Conservation (phyloP, 1,140 invertebrate species). For the Papilio helenus region DNA sequence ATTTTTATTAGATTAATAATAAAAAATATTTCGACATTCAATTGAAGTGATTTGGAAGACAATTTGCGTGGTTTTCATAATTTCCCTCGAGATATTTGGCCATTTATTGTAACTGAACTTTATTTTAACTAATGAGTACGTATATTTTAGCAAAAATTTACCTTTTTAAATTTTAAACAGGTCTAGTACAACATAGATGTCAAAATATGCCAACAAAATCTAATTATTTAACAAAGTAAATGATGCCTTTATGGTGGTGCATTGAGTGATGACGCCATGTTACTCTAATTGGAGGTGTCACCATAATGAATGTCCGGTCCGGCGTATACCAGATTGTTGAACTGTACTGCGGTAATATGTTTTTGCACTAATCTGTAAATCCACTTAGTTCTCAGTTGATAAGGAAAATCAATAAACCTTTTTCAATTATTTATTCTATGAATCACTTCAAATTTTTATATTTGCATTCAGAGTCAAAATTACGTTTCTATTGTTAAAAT, state of each 20-base stretch:
- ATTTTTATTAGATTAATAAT: not conserved
- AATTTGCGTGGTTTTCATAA: conserved; percentile 18
- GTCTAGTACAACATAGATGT: too few species aligned
- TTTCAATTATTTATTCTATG: not conserved
- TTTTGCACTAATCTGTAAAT: not conserved
- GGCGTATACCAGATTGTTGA: not conserved
- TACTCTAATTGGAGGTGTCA: conserved; percentile 12
- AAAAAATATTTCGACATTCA: not conserved
- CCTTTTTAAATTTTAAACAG: not conserved
- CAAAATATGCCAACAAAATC: not conserved
- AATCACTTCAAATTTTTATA: not conserved
- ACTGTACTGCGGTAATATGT: not conserved
- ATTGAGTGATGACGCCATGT: conserved; percentile 7
- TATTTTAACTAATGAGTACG: conserved; percentile 9
- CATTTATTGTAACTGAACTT: conserved; percentile 14
- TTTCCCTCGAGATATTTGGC: conserved; percentile 17
- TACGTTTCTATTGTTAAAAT: not conserved
- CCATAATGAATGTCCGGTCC: conserved; percentile 16
- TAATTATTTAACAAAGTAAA: not conserved
- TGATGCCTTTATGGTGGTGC: not conserved
- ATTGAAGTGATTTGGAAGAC: conserved; percentile 17
- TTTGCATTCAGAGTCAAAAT: not conserved
- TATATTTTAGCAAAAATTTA: conserved; percentile 4
- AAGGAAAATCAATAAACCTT: not conserved
- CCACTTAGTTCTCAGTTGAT: not conserved